These are phyloP conservation scores for Phyto melanocephala DNA, from an alignment of 2,888 invertebrate genomes.

Conservation along the genomic window DNA sequence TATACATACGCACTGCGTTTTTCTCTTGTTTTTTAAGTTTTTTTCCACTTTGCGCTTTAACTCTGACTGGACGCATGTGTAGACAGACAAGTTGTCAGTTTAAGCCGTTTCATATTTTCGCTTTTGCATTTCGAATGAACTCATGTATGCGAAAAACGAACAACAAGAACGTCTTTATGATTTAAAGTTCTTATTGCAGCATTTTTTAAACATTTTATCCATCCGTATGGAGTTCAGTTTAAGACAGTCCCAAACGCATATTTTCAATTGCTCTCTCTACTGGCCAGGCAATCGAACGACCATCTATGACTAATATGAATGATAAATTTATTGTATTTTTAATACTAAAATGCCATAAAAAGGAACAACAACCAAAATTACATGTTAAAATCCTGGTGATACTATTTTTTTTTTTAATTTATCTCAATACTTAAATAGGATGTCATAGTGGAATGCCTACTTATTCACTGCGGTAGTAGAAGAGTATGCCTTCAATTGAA, in stretches of 20 bases:
- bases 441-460: neutral
- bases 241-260: slow-evolving; percentile 13
- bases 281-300: slow-evolving; percentile 32
- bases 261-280: slow-evolving; percentile 2
- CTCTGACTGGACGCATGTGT: slow-evolving; percentile 52
- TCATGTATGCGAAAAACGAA: neutral
- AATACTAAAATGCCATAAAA: slow-evolving; percentile 29
- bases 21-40: neutral
- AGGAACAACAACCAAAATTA: neutral
- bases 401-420: too few species aligned
- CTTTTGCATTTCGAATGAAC: slow-evolving; percentile 30
- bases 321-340: slow-evolving; percentile 41
- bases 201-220: neutral
- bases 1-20: neutral
- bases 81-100: slow-evolving; percentile 57
- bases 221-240: slow-evolving; percentile 10
- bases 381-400: too few species aligned
- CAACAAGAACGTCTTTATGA: neutral
- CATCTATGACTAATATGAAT: slow-evolving; percentile 61
- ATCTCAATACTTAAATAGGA: too few species aligned
- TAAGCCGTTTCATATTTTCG: slow-evolving; percentile 42
- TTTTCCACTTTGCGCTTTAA: neutral
- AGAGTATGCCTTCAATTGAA: slow-evolving; percentile 18
- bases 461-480: neutral
- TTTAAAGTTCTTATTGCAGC: slow-evolving; percentile 24